A percentile compares a stretch with the other conserved stretches of the same genome.
phyloP scores from a whole-genome alignment of 2,113 vertebrate genomes.

The Neoarius graeffei region DNA sequence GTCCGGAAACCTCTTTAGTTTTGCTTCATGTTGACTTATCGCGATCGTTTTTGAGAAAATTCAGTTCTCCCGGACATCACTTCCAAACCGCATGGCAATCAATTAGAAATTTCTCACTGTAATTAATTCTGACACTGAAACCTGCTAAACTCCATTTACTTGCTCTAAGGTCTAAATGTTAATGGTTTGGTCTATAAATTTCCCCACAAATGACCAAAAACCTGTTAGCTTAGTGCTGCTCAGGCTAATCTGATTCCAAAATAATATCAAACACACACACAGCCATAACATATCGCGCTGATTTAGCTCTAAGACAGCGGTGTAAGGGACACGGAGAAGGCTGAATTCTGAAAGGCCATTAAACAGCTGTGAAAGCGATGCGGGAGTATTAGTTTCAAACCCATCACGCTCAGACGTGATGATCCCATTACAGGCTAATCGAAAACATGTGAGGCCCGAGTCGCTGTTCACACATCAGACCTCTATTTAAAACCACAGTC shows the following conservation, averaged over 20 bases:
- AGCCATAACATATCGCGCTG: background rate
- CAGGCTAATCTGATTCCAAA: slow-evolving; percentile 51
- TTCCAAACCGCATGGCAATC: background rate
- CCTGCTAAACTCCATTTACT: background rate
- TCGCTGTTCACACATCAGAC: slow-evolving; percentile 54
- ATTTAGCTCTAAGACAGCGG: slow-evolving; percentile 13
- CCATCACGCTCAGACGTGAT: slow-evolving; percentile 52
- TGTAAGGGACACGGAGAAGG: slow-evolving; percentile 31
- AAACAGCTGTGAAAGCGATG: slow-evolving; percentile 53
- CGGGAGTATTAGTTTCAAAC: slow-evolving; percentile 59
- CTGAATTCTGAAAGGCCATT: slow-evolving; percentile 44
- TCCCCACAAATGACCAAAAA: background rate
- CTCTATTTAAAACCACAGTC: slow-evolving; percentile 50
- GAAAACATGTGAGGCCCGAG: slow-evolving; percentile 63
- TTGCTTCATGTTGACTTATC: background rate
- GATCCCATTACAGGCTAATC: slow-evolving; percentile 64
- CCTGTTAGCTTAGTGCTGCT: background rate
- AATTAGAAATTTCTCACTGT: slow-evolving; percentile 8
- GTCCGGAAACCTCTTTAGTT: background rate
- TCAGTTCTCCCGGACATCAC: background rate
- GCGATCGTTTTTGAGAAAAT: background rate
- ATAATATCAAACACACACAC: slow-evolving; percentile 28
- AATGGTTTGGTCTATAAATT: slow-evolving; percentile 2
- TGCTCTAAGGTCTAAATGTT: background rate
- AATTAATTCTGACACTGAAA: slow-evolving; percentile 41